A percentile compares a stretch with the other conserved stretches of the same genome.
Evolutionary conservation across 2,113 vertebrate genomes (phyloP).

Genomic region (Himantopus leucocephalus): DNA sequence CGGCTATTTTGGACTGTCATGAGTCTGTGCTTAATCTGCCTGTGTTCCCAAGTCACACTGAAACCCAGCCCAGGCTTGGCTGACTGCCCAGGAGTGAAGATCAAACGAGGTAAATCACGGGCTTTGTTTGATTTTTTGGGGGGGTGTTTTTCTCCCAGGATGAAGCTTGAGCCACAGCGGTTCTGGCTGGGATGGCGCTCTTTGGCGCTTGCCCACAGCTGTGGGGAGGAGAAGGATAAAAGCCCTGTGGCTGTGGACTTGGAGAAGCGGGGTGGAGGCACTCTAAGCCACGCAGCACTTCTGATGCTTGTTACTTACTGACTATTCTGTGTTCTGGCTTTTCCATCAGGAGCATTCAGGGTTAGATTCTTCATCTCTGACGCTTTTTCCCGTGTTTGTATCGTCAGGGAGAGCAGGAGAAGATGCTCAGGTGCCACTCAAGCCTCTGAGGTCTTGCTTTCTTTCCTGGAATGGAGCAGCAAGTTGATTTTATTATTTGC

Average conservation of each 20-base stretch:
- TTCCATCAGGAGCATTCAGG: background rate
- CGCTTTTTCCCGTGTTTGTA: background rate
- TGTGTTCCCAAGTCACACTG: background rate
- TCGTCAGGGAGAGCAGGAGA: background rate
- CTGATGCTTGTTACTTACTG: no score
- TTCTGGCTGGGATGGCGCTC: background rate
- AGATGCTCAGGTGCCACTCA: background rate
- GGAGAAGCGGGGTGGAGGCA: no score
- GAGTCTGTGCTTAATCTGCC: background rate
- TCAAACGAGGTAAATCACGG: background rate
- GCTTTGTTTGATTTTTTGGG: background rate
- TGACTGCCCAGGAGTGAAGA: background rate
- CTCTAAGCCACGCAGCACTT: background rate
- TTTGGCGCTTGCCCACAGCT: no score
- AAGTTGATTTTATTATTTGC: background rate
- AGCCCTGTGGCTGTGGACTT: no score
- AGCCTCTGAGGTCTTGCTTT: background rate
- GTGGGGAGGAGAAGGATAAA: no score
- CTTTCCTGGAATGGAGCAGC: background rate
- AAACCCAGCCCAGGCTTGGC: background rate
- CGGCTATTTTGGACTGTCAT: background rate
- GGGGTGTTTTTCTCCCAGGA: background rate
- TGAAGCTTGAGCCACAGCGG: background rate
- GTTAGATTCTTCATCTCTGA: background rate
- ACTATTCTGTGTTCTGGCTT: accelerated